These are phyloP conservation scores for Athrips mouffetella DNA, from an alignment of 2,888 invertebrate species.

Conservation along the genomic window DNA sequence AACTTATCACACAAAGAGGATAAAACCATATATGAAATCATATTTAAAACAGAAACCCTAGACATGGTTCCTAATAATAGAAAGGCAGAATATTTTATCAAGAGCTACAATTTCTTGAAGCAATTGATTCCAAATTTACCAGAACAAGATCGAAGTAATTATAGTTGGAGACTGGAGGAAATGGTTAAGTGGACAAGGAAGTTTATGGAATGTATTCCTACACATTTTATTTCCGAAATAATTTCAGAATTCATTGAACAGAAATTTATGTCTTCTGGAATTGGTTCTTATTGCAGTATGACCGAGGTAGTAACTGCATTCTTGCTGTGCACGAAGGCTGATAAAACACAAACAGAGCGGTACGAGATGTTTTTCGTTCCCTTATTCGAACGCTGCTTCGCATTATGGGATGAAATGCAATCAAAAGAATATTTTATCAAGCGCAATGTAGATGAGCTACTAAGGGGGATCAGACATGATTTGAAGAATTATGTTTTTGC, in stretches of 20 bases:
- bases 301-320: slow-evolving; percentile 29
- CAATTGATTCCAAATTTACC: slow-evolving; percentile 2
- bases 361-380: slow-evolving; percentile 32
- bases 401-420: slow-evolving; percentile 26
- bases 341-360: slow-evolving; percentile 32
- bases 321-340: slow-evolving; percentile 32
- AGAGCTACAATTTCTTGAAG: slow-evolving; percentile 36
- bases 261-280: too few relatives aligned
- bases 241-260: too few relatives aligned
- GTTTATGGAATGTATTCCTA: too few relatives aligned
- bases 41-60: slow-evolving; percentile 24
- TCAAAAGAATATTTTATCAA: slow-evolving; percentile 14
- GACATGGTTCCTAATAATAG: slow-evolving; percentile 31
- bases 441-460: not conserved
- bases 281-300: slow-evolving; percentile 9
- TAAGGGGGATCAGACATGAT: slow-evolving; percentile 7
- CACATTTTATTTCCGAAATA: too few relatives aligned
- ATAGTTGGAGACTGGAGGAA: too few relatives aligned
- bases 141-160: slow-evolving; percentile 6
- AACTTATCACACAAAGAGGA: slow-evolving; percentile 43
- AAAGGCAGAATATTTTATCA: slow-evolving; percentile 36
- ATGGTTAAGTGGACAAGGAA: too few relatives aligned
- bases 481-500: not conserved
- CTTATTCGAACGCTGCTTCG: slow-evolving; percentile 31
- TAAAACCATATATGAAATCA: slow-evolving; percentile 35